Base-by-base conservation (phyloP, 2,888 invertebrate genomes). In the Bedellia somnulentella region DNA sequence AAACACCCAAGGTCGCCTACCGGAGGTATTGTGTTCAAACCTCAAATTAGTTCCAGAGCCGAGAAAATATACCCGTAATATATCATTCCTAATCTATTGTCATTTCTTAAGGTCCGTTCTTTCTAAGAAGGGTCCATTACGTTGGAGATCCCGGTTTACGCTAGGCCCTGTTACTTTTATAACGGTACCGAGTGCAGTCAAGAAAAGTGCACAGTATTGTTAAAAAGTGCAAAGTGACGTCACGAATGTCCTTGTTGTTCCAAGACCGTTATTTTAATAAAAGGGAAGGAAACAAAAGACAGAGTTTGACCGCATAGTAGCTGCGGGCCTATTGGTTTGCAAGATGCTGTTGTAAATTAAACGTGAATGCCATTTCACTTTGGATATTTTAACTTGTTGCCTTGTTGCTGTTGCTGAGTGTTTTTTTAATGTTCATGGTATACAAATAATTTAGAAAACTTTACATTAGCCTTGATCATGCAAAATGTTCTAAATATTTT, bases 141-240 rank as follows among this genome's bases (percentile, higher is more conserved):
- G 60, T 57, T 51, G 48, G 57, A n/a, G n/a, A 46, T 66, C 62
- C 67, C 63, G 67, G 60, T 70, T 70, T 61, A 75, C 75, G 53
- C 63, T 49, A 57, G 57, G 51, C 57, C 66, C 73, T 63, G 73
- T 75, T 75, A 71, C n/a, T 44, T 47, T 48, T 44, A 46, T 58
- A 62, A 54, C 59, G 60, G 57, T 39, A 45, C 43, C 49, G 41
- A 53, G 46, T 8, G 46, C 57, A n/a, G 58, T 58, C 50, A 53
- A 64, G 57, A 70, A 68, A 68, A 68, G 62, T 71, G 63, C 56
- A n/a, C n/a, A 64, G 61, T 68, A 62, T 62, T 55, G 51, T 58
- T 51, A 44, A 47, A 61, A 58, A 62, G 43, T 54, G 45, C 49
- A 50, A 39, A 22, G 51, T 71, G 73, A 70, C 73, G 70, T 71